Evolutionary conservation across 2,888 invertebrate species (phyloP), one percentile per base, ranked within the genome.

Genomic region (Tridacna crocea): DNA sequence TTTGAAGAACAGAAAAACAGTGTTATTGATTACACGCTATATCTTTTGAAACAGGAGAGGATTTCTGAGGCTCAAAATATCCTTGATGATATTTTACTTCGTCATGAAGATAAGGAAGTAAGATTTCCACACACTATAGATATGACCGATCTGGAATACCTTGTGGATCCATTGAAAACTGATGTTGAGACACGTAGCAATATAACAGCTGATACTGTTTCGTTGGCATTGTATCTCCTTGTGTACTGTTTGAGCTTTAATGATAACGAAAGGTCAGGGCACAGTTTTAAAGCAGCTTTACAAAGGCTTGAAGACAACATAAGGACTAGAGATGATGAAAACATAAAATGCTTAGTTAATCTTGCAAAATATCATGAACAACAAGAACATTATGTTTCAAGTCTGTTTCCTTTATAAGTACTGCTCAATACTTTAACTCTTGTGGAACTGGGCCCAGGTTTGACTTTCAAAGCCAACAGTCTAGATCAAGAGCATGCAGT

Each of bases 221-320:
- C 79, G n/a, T 79, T 79, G 60, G 75, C 79, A 24, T 79, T 74
- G 27, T 79, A 58, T 27, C 75, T 74, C 36, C 17, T 75, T n/a
- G 51, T 75, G 19, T 73, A 65, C 46, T 73, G 73, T 68, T 17
- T 51, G 12, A n/a, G 46, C 19, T 55, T 19, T 19, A 11, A 55
- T 61, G 61, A n/a, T n/a, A n/a, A 24, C 13, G 13, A 61, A 1
- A 10, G 36, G 36, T 36, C 36, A 36, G 8, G 36, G 8, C 36
- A 36, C 2, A 36, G 8, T 4, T 36, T 36, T 36, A 8, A 36
- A 36, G 8, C 36, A 36, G 36, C 36, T 36, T 2, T 36, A 36
- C 36, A 36, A 36, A 36, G 8, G 36, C 36, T 36, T 36, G 36
- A 36, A 36, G 36, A 36, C 36, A 4, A 8, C 8, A 36, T 8